These are phyloP conservation scores for Sweltsa coloradensis DNA, from an alignment of 1,140 invertebrate genomes.

Conservation along the genomic window DNA sequence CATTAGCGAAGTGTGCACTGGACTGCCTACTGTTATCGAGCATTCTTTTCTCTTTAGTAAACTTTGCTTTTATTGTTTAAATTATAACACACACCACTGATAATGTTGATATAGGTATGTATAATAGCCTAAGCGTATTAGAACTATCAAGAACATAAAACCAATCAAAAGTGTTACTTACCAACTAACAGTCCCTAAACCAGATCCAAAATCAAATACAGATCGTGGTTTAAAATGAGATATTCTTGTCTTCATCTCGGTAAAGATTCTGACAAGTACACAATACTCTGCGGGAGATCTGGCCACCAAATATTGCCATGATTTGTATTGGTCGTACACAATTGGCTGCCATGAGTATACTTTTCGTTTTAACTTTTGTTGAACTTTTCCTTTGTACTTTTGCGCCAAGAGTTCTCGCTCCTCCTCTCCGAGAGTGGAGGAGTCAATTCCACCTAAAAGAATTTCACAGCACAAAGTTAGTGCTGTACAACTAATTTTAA, in stretches of 20 bases:
- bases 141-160: neutral
- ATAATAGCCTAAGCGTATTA: neutral
- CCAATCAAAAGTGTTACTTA: conserved; percentile 25
- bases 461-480: neutral
- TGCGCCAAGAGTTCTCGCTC: conserved; percentile 20
- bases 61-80: conserved; percentile 5
- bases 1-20: too few relatives aligned
- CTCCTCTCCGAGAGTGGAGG: conserved; percentile 16
- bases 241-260: conserved; percentile 53
- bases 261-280: conserved; percentile 52
- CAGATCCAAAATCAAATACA: conserved; percentile 85
- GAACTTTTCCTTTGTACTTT: conserved; percentile 20
- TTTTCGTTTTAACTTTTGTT: conserved; percentile 37
- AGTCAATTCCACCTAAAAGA: conserved; percentile 7
- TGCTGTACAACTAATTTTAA: neutral
- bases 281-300: conserved; percentile 64
- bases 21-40: too few relatives aligned
- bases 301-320: conserved; percentile 52
- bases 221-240: conserved; percentile 57
- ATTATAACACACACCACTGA: conserved; percentile 5
- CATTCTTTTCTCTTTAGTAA: too few relatives aligned
- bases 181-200: conserved; percentile 72
- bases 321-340: conserved; percentile 46
- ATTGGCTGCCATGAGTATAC: conserved; percentile 61
- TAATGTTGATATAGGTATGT: conserved; percentile 5